Conservation (phyloP, 2,113 vertebrate genomes). For the Carettochelys insculpta region DNA sequence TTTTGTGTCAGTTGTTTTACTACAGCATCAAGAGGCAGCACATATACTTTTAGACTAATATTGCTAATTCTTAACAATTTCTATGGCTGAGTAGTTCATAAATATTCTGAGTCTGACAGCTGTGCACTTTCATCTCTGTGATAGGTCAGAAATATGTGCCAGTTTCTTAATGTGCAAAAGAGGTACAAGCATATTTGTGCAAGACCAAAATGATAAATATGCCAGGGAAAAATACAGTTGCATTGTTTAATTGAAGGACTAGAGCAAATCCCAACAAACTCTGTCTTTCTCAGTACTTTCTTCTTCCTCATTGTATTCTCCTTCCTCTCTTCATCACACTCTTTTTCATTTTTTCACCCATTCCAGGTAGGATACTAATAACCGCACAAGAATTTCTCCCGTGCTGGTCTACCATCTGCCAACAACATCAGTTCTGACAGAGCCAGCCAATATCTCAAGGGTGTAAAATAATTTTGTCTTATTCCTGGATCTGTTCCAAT, state of each 20-base stretch:
- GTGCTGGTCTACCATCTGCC: slow-evolving; percentile 61
- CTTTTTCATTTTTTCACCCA: slow-evolving; percentile 37
- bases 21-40: neutral
- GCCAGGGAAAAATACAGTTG: neutral
- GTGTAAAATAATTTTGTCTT: slow-evolving; percentile 76
- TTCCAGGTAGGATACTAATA: slow-evolving; percentile 54
- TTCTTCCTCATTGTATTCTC: neutral
- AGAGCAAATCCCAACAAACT: neutral
- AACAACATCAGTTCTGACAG: slow-evolving; percentile 70
- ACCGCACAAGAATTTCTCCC: slow-evolving; percentile 60
- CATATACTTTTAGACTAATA: fast-evolving
- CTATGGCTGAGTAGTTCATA: neutral
- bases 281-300: neutral
- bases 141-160: neutral
- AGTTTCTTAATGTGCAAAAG: neutral
- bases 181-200: neutral
- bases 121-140: neutral
- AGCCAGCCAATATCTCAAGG: slow-evolving; percentile 71
- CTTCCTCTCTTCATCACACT: neutral
- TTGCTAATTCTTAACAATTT: neutral
- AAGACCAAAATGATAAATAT: neutral
- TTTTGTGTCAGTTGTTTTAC: neutral
- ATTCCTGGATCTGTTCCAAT: slow-evolving; percentile 68
- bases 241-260: neutral
- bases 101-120: neutral